Evolutionary conservation across 2,113 vertebrate genomes (phyloP).

Genomic region (Solenodon paradoxus): DNA sequence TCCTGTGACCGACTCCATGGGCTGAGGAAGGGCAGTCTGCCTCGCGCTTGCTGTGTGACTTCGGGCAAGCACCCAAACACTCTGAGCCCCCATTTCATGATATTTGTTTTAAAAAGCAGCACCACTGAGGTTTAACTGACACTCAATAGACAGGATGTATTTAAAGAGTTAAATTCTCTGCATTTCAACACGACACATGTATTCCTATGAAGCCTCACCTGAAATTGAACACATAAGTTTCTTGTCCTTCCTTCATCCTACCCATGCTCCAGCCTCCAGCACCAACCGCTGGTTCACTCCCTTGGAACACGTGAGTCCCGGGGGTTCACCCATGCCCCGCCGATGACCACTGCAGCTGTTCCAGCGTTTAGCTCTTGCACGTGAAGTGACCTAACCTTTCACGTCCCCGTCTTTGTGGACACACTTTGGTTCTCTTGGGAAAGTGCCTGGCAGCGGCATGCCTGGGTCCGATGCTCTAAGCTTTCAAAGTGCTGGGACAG

Average conservation of each 20-base stretch:
- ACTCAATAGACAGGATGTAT: neutral
- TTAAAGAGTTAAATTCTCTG: too few species aligned
- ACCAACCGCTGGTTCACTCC: too few species aligned
- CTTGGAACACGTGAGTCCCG: too few species aligned
- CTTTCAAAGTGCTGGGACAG: too few species aligned
- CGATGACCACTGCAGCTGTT: neutral
- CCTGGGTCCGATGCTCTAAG: neutral
- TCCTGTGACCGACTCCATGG: too few species aligned
- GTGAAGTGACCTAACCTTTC: too few species aligned
- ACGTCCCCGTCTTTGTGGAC: too few species aligned
- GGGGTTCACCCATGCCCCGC: too few species aligned
- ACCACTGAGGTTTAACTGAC: neutral
- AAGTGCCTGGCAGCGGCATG: fast-evolving
- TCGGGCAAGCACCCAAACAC: neutral
- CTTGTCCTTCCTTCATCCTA: too few species aligned
- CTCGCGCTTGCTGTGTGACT: too few species aligned
- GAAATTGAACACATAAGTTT: neutral
- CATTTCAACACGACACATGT: neutral
- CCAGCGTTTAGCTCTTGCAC: neutral
- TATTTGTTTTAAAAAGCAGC: neutral
- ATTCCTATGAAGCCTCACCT: neutral
- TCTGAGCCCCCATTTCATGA: neutral
- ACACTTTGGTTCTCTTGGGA: neutral
- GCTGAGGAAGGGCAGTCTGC: too few species aligned
- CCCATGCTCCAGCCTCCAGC: too few species aligned